These are phyloP conservation scores for Fregata magnificens DNA, from an alignment of 2,113 vertebrate genomes.

Conservation along the genomic window DNA sequence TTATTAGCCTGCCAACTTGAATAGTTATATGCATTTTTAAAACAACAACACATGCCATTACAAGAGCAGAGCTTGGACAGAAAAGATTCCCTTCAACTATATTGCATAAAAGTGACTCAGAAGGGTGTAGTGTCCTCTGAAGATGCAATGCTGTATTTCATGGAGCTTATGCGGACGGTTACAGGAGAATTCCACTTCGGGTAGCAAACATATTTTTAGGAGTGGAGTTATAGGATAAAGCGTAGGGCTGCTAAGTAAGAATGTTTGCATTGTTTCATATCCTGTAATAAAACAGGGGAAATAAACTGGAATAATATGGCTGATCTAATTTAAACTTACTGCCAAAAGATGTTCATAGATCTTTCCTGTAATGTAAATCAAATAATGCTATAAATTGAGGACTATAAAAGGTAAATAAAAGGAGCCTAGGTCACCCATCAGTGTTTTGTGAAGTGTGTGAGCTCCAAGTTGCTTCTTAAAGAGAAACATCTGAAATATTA, in stretches of 20 bases:
- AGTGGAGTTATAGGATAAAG: neutral
- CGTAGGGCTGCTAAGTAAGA: neutral
- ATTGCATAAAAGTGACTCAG: constrained; percentile 13
- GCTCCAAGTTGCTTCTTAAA: neutral
- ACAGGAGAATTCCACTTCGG: neutral
- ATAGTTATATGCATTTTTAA: constrained; percentile 17
- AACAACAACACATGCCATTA: constrained; percentile 41
- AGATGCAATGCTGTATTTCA: neutral
- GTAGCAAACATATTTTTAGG: neutral
- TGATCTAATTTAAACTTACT: neutral
- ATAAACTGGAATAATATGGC: neutral
- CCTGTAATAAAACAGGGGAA: neutral
- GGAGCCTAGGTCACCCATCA: neutral
- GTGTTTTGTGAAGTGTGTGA: neutral
- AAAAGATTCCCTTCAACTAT: neutral
- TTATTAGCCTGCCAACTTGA: constrained; percentile 52
- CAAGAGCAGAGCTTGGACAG: constrained; percentile 31
- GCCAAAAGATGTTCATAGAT: neutral
- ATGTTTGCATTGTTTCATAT: neutral
- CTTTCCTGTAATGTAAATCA: neutral
- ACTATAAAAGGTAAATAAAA: neutral
- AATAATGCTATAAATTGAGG: neutral
- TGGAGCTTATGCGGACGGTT: neutral
- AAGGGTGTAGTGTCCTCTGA: constrained; percentile 1
- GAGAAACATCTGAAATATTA: neutral